Evolutionary conservation across 2,113 vertebrate species (phyloP).

Genomic region (Ameiurus melas): DNA sequence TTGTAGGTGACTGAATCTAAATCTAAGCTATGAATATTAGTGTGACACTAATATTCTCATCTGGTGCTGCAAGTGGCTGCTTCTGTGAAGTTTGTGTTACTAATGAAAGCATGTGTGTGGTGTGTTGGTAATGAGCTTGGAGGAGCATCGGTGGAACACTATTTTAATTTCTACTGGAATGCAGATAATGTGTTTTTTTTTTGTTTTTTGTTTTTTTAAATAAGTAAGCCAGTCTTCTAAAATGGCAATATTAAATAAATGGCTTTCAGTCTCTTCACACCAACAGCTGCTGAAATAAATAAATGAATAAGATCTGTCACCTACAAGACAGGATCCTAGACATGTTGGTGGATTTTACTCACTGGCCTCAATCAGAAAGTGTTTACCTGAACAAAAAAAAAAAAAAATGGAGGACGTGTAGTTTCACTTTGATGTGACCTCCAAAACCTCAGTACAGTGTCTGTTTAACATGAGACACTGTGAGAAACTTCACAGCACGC

Average conservation of each 20-base stretch:
- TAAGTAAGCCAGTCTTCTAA: not conserved
- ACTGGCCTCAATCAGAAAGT: conserved; percentile 1
- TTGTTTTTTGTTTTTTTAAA: not conserved
- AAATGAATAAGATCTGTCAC: not conserved
- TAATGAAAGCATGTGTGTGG: not conserved
- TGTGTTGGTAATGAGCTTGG: not conserved
- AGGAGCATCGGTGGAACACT: not conserved
- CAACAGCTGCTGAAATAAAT: not conserved
- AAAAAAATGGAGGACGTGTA: not conserved
- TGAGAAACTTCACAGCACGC: not conserved
- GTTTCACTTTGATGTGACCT: not conserved
- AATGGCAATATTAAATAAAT: not conserved
- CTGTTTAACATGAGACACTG: not conserved
- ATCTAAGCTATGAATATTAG: not conserved
- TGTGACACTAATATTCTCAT: not conserved
- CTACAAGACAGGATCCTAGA: not conserved
- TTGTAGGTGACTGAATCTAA: not conserved
- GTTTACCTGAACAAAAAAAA: conserved; percentile 15
- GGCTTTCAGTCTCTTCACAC: not conserved
- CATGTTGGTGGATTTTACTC: not conserved
- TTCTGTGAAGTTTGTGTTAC: not conserved
- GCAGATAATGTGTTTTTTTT: not conserved
- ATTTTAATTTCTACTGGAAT: not conserved
- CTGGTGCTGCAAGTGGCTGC: not conserved
- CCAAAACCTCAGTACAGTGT: not conserved